Evolutionary conservation across 2,797 vertebrate species (phyloP).

Genomic region (Etheostoma perlongum): DNA sequence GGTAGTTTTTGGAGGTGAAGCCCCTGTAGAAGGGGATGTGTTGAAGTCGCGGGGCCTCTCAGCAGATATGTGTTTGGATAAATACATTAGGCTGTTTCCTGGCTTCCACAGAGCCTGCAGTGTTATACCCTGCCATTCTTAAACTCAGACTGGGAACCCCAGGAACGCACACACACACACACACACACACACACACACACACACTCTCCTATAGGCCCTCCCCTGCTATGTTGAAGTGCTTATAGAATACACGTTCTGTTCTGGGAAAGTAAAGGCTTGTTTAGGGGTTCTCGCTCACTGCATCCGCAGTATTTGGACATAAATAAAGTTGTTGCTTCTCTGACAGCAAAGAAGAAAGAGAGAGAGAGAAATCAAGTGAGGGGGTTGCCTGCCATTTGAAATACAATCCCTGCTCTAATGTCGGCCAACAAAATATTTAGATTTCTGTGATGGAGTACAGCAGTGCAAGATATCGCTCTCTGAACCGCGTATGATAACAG

Average conservation of each 20-base stretch:
- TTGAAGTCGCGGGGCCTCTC: constrained; percentile 63
- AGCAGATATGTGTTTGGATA: constrained; percentile 82
- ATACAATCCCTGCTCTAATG: constrained; percentile 74
- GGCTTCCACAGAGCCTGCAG: constrained; percentile 79
- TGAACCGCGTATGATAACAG: constrained; percentile 60
- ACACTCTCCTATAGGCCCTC: constrained; percentile 41
- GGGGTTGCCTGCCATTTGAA: constrained; percentile 70
- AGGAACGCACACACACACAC: constrained; percentile 24
- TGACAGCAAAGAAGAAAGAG: constrained; percentile 40
- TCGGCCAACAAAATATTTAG: constrained; percentile 68
- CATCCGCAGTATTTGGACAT: constrained; percentile 65
- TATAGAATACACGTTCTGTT: constrained; percentile 81
- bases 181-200: constrained; percentile 32
- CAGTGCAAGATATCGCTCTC: constrained; percentile 57
- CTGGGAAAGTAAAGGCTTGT: constrained; percentile 82
- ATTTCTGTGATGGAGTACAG: constrained; percentile 72
- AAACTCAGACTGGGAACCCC: constrained; percentile 70
- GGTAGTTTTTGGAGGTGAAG: constrained; percentile 37
- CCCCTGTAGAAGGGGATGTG: constrained; percentile 44
- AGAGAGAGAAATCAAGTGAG: background rate
- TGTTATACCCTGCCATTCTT: constrained; percentile 79
- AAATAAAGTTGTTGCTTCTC: constrained; percentile 75
- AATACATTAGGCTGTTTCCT: constrained; percentile 83
- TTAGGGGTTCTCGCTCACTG: constrained; percentile 65
- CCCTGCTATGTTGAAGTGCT: constrained; percentile 70